Conservation (phyloP, 2,888 invertebrate species). For the Anodontia alba region DNA sequence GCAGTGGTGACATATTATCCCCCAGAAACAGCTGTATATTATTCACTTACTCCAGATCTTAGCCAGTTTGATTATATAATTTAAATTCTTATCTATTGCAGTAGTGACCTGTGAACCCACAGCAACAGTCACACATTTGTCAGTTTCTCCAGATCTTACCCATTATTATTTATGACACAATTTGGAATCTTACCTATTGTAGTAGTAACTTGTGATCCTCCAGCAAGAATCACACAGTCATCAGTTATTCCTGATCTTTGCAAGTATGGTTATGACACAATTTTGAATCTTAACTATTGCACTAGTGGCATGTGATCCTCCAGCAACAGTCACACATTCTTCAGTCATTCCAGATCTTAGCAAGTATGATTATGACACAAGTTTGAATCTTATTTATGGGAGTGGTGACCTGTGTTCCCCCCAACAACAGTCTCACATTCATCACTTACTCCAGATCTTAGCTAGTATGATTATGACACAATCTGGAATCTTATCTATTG, state of each 20-base stretch:
- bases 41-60: constrained; percentile 4
- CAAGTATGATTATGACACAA: constrained; percentile 23
- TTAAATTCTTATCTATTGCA: too few species aligned
- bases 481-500: too few species aligned
- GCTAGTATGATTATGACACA: too few species aligned
- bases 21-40: constrained; percentile 23
- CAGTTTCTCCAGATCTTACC: constrained; percentile 8
- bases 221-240: constrained; percentile 10
- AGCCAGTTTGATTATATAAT: constrained; percentile 26
- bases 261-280: constrained; percentile 22
- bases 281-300: too few species aligned
- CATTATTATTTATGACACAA: too few species aligned
- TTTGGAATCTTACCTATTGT: too few species aligned
- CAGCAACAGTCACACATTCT: constrained; percentile 12
- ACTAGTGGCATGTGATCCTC: constrained; percentile 43
- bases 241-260: constrained; percentile 5
- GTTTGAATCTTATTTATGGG: too few species aligned
- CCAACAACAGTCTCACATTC: too few species aligned
- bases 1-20: constrained; percentile 40
- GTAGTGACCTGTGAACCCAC: constrained; percentile 43
- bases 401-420: too few species aligned
- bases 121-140: neutral
- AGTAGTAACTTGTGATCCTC: constrained; percentile 46
- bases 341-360: constrained; percentile 7
- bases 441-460: too few species aligned